A percentile compares a stretch with the other conserved stretches of the same genome.
Conservation (phyloP, 2,888 invertebrate genomes). For the Tryphoninae sp. region DNA sequence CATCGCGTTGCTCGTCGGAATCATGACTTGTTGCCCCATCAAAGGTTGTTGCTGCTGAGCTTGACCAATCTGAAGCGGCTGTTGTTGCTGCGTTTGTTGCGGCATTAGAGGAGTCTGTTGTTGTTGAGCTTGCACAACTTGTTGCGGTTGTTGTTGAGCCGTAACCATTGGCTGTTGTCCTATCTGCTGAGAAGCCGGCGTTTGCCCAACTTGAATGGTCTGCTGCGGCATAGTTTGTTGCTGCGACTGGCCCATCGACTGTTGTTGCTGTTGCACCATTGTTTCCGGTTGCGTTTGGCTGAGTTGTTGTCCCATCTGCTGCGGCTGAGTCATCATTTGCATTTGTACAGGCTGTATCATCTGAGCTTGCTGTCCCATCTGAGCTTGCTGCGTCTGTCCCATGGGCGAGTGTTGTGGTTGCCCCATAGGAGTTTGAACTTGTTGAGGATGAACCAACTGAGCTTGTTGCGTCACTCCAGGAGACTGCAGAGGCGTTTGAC, state of each 20-base stretch:
- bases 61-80: slow-evolving; percentile 67
- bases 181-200: slow-evolving; percentile 34
- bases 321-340: slow-evolving; percentile 62
- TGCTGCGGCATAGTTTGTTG: slow-evolving; percentile 65
- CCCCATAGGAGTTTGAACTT: slow-evolving; percentile 43
- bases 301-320: slow-evolving; percentile 64
- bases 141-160: slow-evolving; percentile 68
- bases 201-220: slow-evolving; percentile 56
- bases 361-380: slow-evolving; percentile 45
- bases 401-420: slow-evolving; percentile 55
- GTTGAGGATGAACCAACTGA: slow-evolving; percentile 55
- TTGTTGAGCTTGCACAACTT: slow-evolving; percentile 70
- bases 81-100: slow-evolving; percentile 64
- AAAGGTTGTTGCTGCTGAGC: slow-evolving; percentile 65
- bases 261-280: slow-evolving; percentile 29
- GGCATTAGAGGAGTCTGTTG: slow-evolving; percentile 56
- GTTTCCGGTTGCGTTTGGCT: neutral
- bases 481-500: slow-evolving; percentile 58
- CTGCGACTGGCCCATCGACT: slow-evolving; percentile 40
- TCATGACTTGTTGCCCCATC: slow-evolving; percentile 67
- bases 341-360: slow-evolving; percentile 56
- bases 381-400: slow-evolving; percentile 53
- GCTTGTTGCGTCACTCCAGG: slow-evolving; percentile 57
- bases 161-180: slow-evolving; percentile 25
- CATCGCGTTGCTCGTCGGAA: slow-evolving; percentile 71